Evolutionary conservation across 2,113 vertebrate species (phyloP), one percentile per base, ranked within the genome.

Genomic region (Anarrhichthys ocellatus): DNA sequence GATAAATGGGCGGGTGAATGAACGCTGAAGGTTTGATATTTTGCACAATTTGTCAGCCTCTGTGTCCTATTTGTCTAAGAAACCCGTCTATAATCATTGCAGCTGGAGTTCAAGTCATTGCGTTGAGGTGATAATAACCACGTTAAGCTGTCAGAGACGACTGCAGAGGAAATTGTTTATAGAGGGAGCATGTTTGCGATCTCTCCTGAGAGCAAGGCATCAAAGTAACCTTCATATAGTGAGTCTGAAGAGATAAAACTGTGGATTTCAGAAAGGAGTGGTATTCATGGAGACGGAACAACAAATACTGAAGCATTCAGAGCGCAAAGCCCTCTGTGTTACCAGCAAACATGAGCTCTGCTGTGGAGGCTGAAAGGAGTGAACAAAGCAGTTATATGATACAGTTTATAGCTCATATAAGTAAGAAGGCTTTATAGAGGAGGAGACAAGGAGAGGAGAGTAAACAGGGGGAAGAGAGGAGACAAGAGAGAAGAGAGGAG

Each of bases 91-190:
- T 32, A 32, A 50, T 66, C 52, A 4, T 3, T 22, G 20, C 42
- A 9, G 27, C 40, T 29, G 32, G 9, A 56, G 9, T 18, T 32
- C 46, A 24, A 56, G 9, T 9, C 24, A 61, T 67, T 77, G 52
- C 44, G 6, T 18, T 65, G 46, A 50, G 29, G 42, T 22, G 52
- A 68, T 44, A 59, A 71, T 58, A 71, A 74, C 76, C 58, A 63
- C 32, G 1, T 63, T 52, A 56, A 46, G 54, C 36, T 32, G n/a
- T 42, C 17, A 68, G n/a, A 71, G 22, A 58, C n/a, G 50, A 46
- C 32, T 17, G 2, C 22, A n/a, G 62, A 46, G n/a, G 38, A 69
- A 64, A 48, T 38, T n/a, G 29, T 34, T 46, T n/a, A 65, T 6
- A 1, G n/a, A 58, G 24, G 64, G 34, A 46, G 6, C 7, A 48